Evolutionary conservation across 2,888 invertebrate genomes (phyloP).

Genomic region (Xylota segnis): DNA sequence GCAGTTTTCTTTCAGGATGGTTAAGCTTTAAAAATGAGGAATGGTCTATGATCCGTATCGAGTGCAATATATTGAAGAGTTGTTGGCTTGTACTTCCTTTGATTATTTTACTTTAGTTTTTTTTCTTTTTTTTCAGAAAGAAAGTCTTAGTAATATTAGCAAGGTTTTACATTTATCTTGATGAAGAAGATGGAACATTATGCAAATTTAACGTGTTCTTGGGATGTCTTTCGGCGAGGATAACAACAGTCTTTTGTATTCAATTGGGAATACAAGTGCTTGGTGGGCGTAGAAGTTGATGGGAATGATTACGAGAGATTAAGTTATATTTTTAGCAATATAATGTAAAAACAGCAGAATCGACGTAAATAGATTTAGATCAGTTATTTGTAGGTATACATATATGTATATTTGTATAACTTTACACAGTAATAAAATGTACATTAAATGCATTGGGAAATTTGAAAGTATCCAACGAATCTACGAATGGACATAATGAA

Average conservation of each 20-base stretch:
- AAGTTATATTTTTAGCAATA: constrained; percentile 20
- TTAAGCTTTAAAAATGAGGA: constrained; percentile 26
- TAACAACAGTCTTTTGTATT: constrained; percentile 53
- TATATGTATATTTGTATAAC: too few species aligned
- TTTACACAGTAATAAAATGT: too few species aligned
- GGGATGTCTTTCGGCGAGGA: constrained; percentile 31
- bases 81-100: constrained; percentile 1
- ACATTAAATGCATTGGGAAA: too few species aligned
- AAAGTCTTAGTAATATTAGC: constrained; percentile 15
- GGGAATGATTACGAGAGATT: constrained; percentile 39
- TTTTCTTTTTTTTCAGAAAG: neutral
- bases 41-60: constrained; percentile 30
- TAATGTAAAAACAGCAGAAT: neutral
- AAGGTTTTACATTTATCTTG: constrained; percentile 16
- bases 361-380: constrained; percentile 3
- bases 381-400: neutral
- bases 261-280: constrained; percentile 54
- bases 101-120: neutral
- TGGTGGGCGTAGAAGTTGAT: constrained; percentile 29
- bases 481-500: too few species aligned
- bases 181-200: constrained; percentile 22
- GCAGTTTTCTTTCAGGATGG: constrained; percentile 12
- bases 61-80: constrained; percentile 20
- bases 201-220: constrained; percentile 46
- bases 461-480: too few species aligned